Evolutionary conservation across 2,113 vertebrate genomes (phyloP).

Genomic region (Motacilla tschutschensis): DNA sequence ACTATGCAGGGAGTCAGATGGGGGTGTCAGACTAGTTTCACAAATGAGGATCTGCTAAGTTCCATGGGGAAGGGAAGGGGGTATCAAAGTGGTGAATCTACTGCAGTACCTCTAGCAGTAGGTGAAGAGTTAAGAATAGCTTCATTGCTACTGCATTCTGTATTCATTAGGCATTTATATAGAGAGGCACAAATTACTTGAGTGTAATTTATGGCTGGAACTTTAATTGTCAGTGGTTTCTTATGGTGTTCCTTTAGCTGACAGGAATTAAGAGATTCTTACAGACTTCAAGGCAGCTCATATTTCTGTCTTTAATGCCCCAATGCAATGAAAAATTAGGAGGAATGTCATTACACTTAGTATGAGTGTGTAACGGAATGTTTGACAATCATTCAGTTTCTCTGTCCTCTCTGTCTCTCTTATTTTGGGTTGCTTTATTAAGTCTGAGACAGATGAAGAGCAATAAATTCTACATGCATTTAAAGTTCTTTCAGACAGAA

Average conservation of each 20-base stretch:
- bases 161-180: background rate
- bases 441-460: background rate
- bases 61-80: background rate
- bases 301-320: background rate
- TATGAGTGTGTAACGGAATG: background rate
- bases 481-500: background rate
- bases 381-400: background rate
- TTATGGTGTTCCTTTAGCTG: background rate
- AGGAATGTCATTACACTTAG: background rate
- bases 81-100: background rate
- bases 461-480: background rate
- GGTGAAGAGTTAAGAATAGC: background rate
- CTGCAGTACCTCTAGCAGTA: background rate
- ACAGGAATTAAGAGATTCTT: background rate
- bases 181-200: background rate
- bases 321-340: background rate
- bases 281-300: background rate
- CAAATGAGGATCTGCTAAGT: background rate
- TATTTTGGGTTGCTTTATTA: background rate
- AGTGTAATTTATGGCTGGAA: background rate
- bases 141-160: background rate
- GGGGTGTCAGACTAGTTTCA: background rate
- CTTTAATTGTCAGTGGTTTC: background rate
- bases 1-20: background rate
- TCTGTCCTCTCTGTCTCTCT: background rate